Evolutionary conservation across 2,888 invertebrate species (phyloP), one percentile per base, ranked within the genome.

Genomic region (Rhorus exstirpatorius): DNA sequence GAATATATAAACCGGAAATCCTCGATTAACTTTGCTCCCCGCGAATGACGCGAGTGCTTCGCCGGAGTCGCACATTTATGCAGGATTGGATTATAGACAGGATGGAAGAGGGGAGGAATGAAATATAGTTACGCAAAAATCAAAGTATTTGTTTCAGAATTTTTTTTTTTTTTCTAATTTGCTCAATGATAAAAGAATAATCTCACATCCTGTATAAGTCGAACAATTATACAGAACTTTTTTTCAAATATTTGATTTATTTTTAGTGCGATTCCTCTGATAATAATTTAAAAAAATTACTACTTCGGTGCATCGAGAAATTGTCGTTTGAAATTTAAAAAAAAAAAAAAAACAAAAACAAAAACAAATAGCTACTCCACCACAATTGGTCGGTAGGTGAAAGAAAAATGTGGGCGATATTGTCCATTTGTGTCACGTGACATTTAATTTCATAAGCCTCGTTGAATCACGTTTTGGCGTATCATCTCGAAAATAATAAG

Each of bases 401-500:
- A n/a, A n/a, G n/a, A n/a, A n/a, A n/a, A n/a, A n/a, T n/a, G n/a
- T n/a, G n/a, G n/a, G n/a, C n/a, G n/a, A n/a, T n/a, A n/a, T n/a
- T n/a, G n/a, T n/a, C n/a, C n/a, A n/a, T n/a, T 31, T 6, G 31
- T 31, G 6, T 31, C 2, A 6, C 31, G 31, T 6, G 31, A 3
- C 31, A n/a, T 31, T 31, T 2, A 31, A 31, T 31, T 41, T 24
- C 24, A 41, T 72, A 55, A 75, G 65, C 14, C 14, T 41, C 7
- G 55, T 53, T 41, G 49, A 63, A 65, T 35, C 41, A 55, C 49
- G 46, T 49, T 38, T 49, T 8, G 26, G 38, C 26, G 24, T 60
- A 67, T 70, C 58, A 60, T 58, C 74, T 76, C 77, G 77, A 72
- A 71, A 77, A 77, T 77, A 72, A 77, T 38, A 72, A 63, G 68